Base-by-base conservation (phyloP, 2,888 invertebrate species). In the Criorhina ranunculi region DNA sequence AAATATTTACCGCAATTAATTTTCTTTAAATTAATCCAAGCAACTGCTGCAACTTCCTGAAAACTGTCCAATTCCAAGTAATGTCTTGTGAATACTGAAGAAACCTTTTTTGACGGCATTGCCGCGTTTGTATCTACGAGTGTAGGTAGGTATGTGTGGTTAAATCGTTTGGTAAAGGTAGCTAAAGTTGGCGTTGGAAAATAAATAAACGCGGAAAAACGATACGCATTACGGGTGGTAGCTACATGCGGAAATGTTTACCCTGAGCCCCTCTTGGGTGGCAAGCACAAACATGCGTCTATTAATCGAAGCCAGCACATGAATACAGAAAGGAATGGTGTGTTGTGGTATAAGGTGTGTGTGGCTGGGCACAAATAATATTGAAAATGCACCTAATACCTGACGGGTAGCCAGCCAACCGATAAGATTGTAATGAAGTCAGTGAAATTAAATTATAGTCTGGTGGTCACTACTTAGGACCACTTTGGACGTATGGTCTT, bases 191-290 rank as follows among this genome's bases (percentile, higher is more conserved):
- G 57, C 55, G 70, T 57, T 78, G 72, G 55, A 57, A 55, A 70
- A 49, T 70, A 66, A 51, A 17, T 82, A 77, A 83, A 83, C 62
- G 73, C 78, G 83, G 78, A 83, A 83, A 59, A 83, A 67, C 62
- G 73, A 83, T 73, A 83, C 78, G 83, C 78, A 83, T 78, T 78
- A 83, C 62, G 73, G 83, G 78, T 78, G 83, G 83, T 73, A 78
- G 42, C 77, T 60, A 72, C 70, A 72, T 73, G 67, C 78, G 78
- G 78, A 83, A 78, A 73, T 53, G 40, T 62, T 67, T 67, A 62
- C 44, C 12, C 60, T 59, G 29, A 55, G 33, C 35, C 12, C 24
- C 42, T 62, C 69, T 76, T 81, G 76, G 76, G 76, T 76, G 81
- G 75, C 19, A 53, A 60, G 42, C 37, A 57, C 24, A 49, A 57